Base-by-base conservation (phyloP, 2,113 vertebrate genomes). In the Proteles cristata region DNA sequence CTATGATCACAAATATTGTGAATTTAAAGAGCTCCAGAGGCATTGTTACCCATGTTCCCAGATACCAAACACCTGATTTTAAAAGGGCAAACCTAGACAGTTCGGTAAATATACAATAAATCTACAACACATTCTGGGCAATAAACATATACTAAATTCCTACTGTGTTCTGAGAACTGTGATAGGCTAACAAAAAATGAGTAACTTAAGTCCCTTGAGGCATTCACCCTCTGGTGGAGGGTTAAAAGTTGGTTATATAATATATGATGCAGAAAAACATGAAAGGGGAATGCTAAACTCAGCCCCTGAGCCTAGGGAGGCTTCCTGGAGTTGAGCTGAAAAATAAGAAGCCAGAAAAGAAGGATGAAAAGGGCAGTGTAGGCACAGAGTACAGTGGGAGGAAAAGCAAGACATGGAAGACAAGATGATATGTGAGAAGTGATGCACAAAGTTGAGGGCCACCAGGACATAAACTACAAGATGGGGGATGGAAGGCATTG, bases 21-120 rank as follows among this genome's bases (percentile, higher is more conserved):
- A 92, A 79, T 91, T 96, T 87, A 83, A 96, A 82, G 55, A 66
- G 53, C 39, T 55, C 39, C 65, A 71, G 23, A 76, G 39, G 15
- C 50, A 69, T 68, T 16, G 61, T 69, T 92, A 21, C 9, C 66
- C 17, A n/a, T 50, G 11, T 90, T 87, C 80, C 48, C 80, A 92
- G 80, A 90, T 66, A 65, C 17, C 12, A 76, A 93, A 91, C 9
- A 76, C 14, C 33, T 92, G 80, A 93, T 76, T 90, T 84, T 92
- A 92, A 96, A 93, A 97, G 58, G 19, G 28, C 17, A 97, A 77
- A 80, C 35, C 39, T 83, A 69, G 35, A 55, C 55, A 95, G 39
- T 65, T 91, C 89, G 94, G 50, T 94, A 92, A 94, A 63, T 81
- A 89, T 28, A 28, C n/a, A 94, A 6, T 80, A 84, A 84, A 12